Conservation (phyloP, 1,140 invertebrate genomes). For the Neodiprion pinetum region DNA sequence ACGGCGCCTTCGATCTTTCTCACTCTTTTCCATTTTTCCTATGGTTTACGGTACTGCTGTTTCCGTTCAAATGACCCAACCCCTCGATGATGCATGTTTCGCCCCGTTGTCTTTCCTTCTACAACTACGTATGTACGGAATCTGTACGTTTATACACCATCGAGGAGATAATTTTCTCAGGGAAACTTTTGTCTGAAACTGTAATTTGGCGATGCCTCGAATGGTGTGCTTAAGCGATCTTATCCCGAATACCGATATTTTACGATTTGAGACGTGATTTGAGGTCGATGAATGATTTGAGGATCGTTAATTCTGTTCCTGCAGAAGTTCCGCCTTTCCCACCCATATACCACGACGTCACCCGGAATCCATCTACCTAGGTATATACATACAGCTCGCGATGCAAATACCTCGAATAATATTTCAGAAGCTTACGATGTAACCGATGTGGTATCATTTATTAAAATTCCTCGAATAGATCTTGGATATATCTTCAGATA, state of each 20-base stretch:
- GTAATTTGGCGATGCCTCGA: no score
- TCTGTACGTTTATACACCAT: no score
- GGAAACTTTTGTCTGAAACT: no score
- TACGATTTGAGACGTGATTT: no score
- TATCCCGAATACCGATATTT: no score
- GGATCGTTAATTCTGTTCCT: conserved; percentile 2
- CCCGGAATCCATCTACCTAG: background rate
- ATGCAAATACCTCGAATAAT: conserved; percentile 5
- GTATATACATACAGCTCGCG: background rate
- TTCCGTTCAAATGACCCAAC: background rate
- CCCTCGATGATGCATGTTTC: no score
- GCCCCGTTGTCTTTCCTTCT: no score
- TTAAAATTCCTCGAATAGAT: background rate
- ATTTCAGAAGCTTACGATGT: conserved; percentile 7
- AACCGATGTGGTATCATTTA: conserved; percentile 7
- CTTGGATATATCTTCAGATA: background rate
- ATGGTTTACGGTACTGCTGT: background rate
- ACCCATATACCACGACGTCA: background rate
- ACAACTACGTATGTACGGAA: no score
- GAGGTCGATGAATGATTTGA: conserved; percentile 1
- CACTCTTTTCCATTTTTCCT: background rate
- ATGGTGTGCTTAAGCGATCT: no score
- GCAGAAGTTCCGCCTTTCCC: background rate
- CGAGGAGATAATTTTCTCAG: no score
- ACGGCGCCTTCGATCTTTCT: background rate